phyloP scores from a whole-genome alignment of 2,797 vertebrate species.

The Tadarida brasiliensis region DNA sequence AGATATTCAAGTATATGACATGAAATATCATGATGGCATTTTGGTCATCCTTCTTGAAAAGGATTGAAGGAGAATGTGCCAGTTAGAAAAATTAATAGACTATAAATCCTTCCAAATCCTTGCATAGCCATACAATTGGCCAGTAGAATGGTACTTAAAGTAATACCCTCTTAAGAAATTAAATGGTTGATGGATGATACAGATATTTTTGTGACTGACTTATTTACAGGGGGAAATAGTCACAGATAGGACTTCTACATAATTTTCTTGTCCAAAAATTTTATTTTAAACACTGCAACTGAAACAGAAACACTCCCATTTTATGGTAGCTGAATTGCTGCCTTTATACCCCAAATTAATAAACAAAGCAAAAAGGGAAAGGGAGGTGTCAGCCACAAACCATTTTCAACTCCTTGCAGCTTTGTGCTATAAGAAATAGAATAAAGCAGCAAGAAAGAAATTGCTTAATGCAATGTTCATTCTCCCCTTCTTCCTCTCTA shows the following conservation, averaged over 20 bases:
- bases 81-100: conserved; percentile 67
- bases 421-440: neutral
- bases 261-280: neutral
- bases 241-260: neutral
- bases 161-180: conserved; percentile 69
- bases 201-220: neutral
- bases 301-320: neutral
- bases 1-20: conserved; percentile 52
- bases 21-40: conserved; percentile 54
- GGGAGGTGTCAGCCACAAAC: neutral
- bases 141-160: neutral
- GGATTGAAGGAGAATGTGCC: neutral
- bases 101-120: conserved; percentile 69
- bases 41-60: conserved; percentile 1
- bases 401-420: neutral
- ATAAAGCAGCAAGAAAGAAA: neutral
- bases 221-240: neutral
- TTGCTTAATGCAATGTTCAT: neutral
- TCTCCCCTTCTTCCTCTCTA: neutral
- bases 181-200: conserved; percentile 19
- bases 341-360: neutral
- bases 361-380: neutral
- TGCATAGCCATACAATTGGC: neutral
- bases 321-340: neutral
- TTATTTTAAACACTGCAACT: neutral